Conservation (phyloP, 2,797 vertebrate genomes). For the Phylloscopus collybita region DNA sequence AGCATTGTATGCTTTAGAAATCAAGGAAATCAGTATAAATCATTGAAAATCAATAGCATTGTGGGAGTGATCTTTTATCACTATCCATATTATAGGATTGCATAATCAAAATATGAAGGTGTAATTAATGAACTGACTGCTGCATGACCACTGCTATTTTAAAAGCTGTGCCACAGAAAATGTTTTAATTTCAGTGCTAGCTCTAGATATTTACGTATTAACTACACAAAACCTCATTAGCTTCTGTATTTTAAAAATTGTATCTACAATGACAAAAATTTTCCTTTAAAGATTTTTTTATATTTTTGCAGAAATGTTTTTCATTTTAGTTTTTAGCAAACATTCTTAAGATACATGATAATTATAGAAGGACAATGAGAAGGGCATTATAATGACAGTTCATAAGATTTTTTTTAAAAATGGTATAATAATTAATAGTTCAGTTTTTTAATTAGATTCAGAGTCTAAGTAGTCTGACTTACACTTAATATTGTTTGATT, state of each 20-base stretch:
- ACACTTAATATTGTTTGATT: background rate
- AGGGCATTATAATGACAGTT: background rate
- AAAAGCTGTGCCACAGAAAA: background rate
- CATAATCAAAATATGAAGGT: background rate
- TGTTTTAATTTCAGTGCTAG: background rate
- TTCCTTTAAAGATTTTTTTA: background rate
- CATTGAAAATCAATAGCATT: background rate
- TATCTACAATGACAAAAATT: background rate
- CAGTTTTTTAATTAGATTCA: background rate
- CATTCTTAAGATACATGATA: background rate
- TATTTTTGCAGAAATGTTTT: background rate
- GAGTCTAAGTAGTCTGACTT: background rate
- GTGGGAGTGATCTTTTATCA: background rate
- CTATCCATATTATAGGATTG: background rate
- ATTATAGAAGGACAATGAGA: background rate
- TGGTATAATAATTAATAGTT: background rate
- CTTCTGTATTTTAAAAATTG: background rate
- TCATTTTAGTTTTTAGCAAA: background rate
- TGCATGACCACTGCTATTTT: background rate
- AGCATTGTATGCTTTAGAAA: background rate
- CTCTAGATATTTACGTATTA: background rate
- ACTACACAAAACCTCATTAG: background rate
- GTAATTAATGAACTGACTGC: background rate
- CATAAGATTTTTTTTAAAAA: background rate
- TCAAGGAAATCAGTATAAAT: background rate